Evolutionary conservation across 1,140 invertebrate genomes (phyloP).

Genomic region (Oncopodura yosiiana): DNA sequence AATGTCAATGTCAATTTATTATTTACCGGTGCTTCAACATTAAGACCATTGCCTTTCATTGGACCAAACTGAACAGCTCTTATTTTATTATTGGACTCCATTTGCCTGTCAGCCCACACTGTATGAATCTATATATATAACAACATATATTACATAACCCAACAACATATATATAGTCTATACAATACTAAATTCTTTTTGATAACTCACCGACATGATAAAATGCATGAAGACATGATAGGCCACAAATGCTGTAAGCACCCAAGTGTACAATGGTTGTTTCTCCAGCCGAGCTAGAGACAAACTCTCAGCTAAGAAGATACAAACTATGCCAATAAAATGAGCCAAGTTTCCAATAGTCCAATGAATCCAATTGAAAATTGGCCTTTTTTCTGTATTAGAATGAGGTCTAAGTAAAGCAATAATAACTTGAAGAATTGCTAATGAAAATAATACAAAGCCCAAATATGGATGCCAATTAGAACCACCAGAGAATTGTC

Average conservation of each 20-base stretch:
- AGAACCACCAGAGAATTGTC: conserved; percentile 45
- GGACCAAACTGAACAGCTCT: conserved; percentile 26
- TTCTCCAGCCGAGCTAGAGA: conserved; percentile 72
- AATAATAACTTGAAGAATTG: conserved; percentile 73
- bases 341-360: conserved; percentile 83
- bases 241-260: conserved; percentile 75
- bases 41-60: conserved; percentile 29
- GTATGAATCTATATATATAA: conserved; percentile 27
- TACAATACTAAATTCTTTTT: no score
- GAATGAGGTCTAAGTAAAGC: conserved; percentile 78
- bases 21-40: conserved; percentile 31
- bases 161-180: no score
- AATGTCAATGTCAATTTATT: conserved; percentile 13
- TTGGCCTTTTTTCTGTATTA: conserved; percentile 60
- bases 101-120: conserved; percentile 30
- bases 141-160: no score
- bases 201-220: conserved; percentile 74
- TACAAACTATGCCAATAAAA: conserved; percentile 77
- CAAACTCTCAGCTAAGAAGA: conserved; percentile 81
- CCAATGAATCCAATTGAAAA: conserved; percentile 96
- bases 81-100: conserved; percentile 20
- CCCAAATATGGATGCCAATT: conserved; percentile 76
- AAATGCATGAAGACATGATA: conserved; percentile 82
- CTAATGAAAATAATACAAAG: conserved; percentile 61
- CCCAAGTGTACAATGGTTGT: conserved; percentile 43